Evolutionary conservation across 2,113 vertebrate genomes (phyloP), one percentile per base, ranked within the genome.

Genomic region (Eira barbara): DNA sequence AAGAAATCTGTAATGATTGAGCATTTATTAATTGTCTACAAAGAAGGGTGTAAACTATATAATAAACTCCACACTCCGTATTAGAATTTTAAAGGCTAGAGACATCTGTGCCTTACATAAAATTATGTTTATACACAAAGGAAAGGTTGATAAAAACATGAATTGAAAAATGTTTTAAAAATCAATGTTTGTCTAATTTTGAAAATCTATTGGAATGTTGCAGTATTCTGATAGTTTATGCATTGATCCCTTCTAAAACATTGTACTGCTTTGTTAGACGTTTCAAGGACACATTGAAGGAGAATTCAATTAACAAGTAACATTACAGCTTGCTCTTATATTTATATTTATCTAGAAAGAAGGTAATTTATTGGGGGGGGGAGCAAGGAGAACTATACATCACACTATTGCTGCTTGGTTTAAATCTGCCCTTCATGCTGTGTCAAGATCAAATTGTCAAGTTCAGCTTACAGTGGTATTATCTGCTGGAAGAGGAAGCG

Each of bases 231-330:
- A 86, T 96, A 89, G 47, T 93, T 96, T 94, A 95, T 96, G 59
- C n/a, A 92, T 97, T 97, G 97, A 98, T 92, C 97, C 88, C 94
- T 95, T 98, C 90, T 98, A 97, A 98, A 96, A 96, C 65, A 97
- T 97, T 97, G 18, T 73, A 83, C 4, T 74, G 84, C 57, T 98
- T 98, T 98, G 83, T 97, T n/a, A 96, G 89, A 98, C 97, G 74
- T 98, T 98, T 99, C 98, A 99, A 99, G 97, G 98, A 92, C 97
- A 98, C 2, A 4, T 9, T 94, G 93, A 98, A 98, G 96, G 98
- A 98, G 91, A 98, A 98, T 98, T 98, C 98, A 98, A 98, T 98
- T 98, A 98, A 97, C 45, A 79, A 98, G 74, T 96, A 98, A 96
- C 84, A 95, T 96, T 98, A 94, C 29, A 97, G 83, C 92, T 98